Evolutionary conservation across 2,113 vertebrate species (phyloP), one percentile per base, ranked within the genome.

Genomic region (Myotis lucifugus): DNA sequence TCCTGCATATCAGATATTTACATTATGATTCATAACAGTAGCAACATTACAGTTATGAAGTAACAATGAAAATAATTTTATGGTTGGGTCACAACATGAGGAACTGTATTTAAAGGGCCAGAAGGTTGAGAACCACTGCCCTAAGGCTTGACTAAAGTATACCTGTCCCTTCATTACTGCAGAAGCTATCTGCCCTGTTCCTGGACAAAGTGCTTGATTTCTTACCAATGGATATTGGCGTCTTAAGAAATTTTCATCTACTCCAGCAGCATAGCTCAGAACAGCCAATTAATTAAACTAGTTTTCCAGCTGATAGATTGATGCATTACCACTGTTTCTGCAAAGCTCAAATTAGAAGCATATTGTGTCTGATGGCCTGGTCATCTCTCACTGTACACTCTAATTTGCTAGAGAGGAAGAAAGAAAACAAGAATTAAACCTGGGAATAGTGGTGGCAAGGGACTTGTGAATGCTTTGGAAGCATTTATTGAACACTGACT

Each of bases 241-340:
- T 88, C 78, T 84, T 89, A 89, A 86, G 83, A 96, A 94, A 95
- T 86, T 69, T 77, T 91, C 70, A 86, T 89, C 79, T 83, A 46
- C 64, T 95, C 46, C 32, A 95, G 76, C 42, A 96, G 61, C 21
- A 88, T 15, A 19, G 15, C 83, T 70, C 78, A 83, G 34, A 59
- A 64, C 95, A 90, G 48, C 69, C 96, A 96, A 96, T 96, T 96
- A 97, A 96, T 96, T 96, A 94, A 96, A 94, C 82, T 88, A 72
- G 61, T 91, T 96, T 95, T 94, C 89, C 83, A 97, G 64, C 86
- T 89, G 91, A 93, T 91, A 88, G 92, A 96, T 79, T 92, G 95
- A 96, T 61, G 42, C 74, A 86, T 96, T 95, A 69, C 85, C 85
- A 94, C 86, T 66, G 50, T 91, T 96, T 95, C 64, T 86, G 78